These are phyloP conservation scores for Rissa tridactyla DNA, from an alignment of 2,113 vertebrate genomes.

Conservation along the genomic window DNA sequence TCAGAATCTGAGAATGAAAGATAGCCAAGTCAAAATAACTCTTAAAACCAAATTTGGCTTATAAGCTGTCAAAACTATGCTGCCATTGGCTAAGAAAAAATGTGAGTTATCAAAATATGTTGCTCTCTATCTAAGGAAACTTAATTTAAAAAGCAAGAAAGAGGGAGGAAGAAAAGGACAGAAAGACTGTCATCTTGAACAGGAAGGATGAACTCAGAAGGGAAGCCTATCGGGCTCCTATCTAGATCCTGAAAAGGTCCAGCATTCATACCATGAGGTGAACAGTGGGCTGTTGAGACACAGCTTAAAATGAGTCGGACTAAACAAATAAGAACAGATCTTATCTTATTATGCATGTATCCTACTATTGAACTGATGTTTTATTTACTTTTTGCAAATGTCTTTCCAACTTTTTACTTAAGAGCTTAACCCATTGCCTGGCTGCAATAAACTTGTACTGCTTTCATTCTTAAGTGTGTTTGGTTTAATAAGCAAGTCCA, in stretches of 20 bases:
- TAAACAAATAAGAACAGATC: background rate
- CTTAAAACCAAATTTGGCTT: background rate
- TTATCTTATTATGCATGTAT: background rate
- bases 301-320: background rate
- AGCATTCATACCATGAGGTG: background rate
- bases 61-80: slow-evolving; percentile 5
- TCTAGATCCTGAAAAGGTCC: background rate
- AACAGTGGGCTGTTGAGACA: background rate
- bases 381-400: background rate
- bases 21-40: slow-evolving; percentile 26
- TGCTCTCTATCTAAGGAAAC: background rate
- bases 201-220: background rate
- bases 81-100: background rate
- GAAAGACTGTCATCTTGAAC: background rate
- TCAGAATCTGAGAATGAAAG: slow-evolving; percentile 15
- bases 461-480: background rate
- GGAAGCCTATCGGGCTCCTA: background rate
- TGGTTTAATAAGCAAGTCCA: background rate
- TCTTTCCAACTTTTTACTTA: background rate
- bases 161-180: background rate
- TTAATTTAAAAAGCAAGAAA: background rate
- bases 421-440: background rate
- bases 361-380: background rate
- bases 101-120: background rate
- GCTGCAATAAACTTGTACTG: background rate